Evolutionary conservation across 2,113 vertebrate genomes (phyloP).

Genomic region (Tachysurus fulvidraco): DNA sequence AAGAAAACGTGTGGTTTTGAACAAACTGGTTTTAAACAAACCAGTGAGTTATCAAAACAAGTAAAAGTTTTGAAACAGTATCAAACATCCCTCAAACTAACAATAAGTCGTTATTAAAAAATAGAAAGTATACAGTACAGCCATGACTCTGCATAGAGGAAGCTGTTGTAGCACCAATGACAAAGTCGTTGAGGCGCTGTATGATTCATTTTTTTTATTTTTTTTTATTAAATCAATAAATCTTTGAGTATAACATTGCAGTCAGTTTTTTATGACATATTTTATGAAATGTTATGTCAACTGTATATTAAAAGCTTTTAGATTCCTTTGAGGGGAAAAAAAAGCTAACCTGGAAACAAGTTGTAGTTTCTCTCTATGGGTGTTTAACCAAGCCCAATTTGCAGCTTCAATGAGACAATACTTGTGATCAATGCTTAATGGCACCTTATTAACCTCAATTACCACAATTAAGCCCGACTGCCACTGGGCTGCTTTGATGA

Average conservation of each 20-base stretch:
- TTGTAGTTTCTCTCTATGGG: conserved; percentile 64
- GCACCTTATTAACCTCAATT: conserved; percentile 82
- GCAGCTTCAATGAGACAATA: conserved; percentile 77
- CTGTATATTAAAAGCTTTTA: not conserved
- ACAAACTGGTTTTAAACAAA: not conserved
- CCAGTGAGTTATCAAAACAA: not conserved
- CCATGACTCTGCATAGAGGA: not conserved
- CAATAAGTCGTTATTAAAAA: not conserved
- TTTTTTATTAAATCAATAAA: not conserved
- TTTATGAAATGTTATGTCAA: not conserved
- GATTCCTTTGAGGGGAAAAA: not conserved
- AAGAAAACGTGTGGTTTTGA: not conserved
- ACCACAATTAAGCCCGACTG: conserved; percentile 80
- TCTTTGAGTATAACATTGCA: not conserved
- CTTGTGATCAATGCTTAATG: conserved; percentile 78
- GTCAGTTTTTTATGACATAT: not conserved
- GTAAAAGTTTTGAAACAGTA: not conserved
- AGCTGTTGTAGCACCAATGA: too few relatives aligned
- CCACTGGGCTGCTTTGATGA: conserved; percentile 78
- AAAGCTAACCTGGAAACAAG: conserved; percentile 21
- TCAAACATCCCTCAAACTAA: not conserved
- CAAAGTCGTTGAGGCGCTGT: not conserved
- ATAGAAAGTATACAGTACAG: not conserved
- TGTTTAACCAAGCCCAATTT: conserved; percentile 78
- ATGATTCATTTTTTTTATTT: not conserved